Conservation (phyloP, 2,113 vertebrate genomes). For the Harpagus bidentatus region DNA sequence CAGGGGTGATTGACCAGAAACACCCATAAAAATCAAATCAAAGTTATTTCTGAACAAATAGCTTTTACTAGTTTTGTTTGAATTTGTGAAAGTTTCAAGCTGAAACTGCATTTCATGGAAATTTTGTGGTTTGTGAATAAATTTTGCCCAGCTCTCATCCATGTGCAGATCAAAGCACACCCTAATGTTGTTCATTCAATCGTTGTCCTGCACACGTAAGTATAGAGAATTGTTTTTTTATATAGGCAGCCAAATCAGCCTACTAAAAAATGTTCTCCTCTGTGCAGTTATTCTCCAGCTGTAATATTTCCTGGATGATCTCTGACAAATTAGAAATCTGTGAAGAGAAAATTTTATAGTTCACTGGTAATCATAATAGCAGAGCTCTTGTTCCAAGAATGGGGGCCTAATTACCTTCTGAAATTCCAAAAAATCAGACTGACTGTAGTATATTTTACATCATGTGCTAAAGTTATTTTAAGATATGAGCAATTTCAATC, state of each 20-base stretch:
- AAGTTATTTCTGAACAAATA: neutral
- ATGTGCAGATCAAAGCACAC: neutral
- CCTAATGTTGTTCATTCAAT: neutral
- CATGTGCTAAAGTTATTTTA: constrained; percentile 71
- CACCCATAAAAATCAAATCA: neutral
- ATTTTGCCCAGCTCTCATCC: neutral
- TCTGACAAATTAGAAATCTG: neutral
- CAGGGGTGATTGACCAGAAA: neutral
- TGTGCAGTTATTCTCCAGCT: neutral
- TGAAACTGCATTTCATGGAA: neutral
- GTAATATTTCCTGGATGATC: neutral
- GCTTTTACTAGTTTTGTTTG: neutral
- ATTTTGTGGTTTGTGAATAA: neutral
- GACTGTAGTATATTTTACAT: constrained; percentile 71
- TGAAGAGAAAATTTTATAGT: constrained; percentile 15
- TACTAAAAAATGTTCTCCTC: neutral
- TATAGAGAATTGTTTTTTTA: neutral
- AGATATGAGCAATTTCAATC: constrained; percentile 75
- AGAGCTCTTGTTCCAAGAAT: constrained; percentile 45
- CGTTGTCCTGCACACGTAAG: neutral
- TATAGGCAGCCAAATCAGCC: neutral
- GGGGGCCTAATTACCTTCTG: constrained; percentile 67
- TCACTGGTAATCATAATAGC: constrained; percentile 62
- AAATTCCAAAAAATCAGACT: constrained; percentile 71
- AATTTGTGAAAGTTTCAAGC: neutral